Base-by-base conservation (phyloP, 2,797 vertebrate species). In the Catamblyrhynchus diadema region DNA sequence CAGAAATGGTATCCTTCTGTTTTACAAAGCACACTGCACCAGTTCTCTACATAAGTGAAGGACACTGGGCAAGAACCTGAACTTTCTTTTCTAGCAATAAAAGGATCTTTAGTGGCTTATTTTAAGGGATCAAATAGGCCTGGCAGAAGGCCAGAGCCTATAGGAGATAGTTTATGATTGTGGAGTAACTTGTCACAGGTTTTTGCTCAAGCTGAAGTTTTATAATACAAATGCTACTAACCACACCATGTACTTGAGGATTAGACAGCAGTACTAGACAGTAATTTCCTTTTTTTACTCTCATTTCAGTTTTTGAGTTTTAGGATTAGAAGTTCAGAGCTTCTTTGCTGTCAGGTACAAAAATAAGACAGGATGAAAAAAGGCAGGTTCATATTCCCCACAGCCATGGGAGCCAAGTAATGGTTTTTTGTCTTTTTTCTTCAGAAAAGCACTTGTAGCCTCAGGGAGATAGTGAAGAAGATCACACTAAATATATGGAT, bases 141-240 rank as follows among this genome's bases (percentile, higher is more conserved):
- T 64, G 19, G 27, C 53, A 56, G 3, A 73, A 41, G 7, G 42
- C 50, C 45, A 64, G 21, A 51, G 33, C 10, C 16, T 24, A 4
- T 0, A 39, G 0, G 1, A 66, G 25, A 28, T 21, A 47, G 5
- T 45, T 80, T 32, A 57, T 39, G 21, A 23, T 23, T 0, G 0
- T 14, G 37, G 56, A 86, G 28, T 70, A 73, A 65, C 6, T 5
- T 47, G 4, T 65, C n/a, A 39, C 24, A 47, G 44, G 33, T 35
- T 54, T 94, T 35, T 33, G 21, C 44, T 27, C 6, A 6, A 70
- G 77, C 1, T 69, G 35, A 70, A 57, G 32, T 72, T 77, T 42
- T 20, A n/a, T 22, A 10, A 54, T n/a, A n/a, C 25, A 79, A 71
- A 69, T 2, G 21, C 42, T 37, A 51, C 11, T 21, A 84, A 64